Base-by-base conservation (phyloP, 2,888 invertebrate genomes). In the Troides helena region DNA sequence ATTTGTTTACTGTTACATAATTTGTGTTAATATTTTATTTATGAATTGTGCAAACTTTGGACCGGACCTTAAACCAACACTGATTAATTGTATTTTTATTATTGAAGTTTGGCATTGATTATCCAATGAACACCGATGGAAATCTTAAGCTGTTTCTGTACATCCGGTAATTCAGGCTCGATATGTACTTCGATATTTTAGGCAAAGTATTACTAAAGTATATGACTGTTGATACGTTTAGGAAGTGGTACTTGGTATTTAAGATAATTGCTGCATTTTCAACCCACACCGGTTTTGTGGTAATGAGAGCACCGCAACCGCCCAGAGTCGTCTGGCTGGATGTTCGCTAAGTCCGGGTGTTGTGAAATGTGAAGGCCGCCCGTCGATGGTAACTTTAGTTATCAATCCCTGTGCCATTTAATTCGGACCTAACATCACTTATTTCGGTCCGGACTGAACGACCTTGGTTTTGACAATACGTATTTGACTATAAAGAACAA, bases 341-440 rank as follows among this genome's bases (percentile, higher is more conserved):
- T 89, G 89, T 79, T 78, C 87, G 84, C 85, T 85, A 90, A 89
- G 90, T 92, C 92, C 92, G 92, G 92, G 90, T 92, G 81, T 87
- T 85, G 86, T 85, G 81, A 91, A 92, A 92, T 92, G 92, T 90
- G 92, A 92, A 92, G 92, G 92, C 84, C 91, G 81, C 76, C 67
- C 78, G 84, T 83, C 86, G 87, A 88, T 86, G 85, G 88, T 88
- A 85, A 82, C 85, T 86, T 84, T 83, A 83, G 81, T 77, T 80
- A 83, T 84, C 86, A 81, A 86, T 89, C 90, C 91, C 89, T 89
- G 90, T 86, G 88, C 87, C 89, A 89, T 90, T 91, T 89, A 86
- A 81, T 80, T 81, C 78, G 78, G 74, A 75, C 77, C 78, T 78
- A 77, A 78, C 74, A 74, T 75, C 71, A 68, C 74, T 68, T 59